Evolutionary conservation across 2,797 vertebrate genomes (phyloP), one percentile per base, ranked within the genome.

Genomic region (Myripristis jacobus): DNA sequence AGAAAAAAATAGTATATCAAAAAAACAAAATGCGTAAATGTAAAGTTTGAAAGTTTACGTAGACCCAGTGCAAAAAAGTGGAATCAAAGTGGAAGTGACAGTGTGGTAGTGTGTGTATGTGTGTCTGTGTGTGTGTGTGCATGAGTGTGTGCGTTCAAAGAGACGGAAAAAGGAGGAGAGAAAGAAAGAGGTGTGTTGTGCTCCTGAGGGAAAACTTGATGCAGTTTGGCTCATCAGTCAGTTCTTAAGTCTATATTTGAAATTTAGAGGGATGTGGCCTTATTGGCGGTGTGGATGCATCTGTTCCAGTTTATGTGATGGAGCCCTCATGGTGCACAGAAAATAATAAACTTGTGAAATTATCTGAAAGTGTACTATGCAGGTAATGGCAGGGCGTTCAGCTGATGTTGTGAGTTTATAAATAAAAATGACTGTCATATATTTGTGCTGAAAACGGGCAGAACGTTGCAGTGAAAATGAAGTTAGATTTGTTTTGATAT

Each of bases 11-110:
- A 70, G 43, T 54, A 21, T 44, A 59, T 69, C 21, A 79, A 78
- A 79, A 79, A n/a, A 74, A 47, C 36, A 73, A 74, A 61, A 43
- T 0, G 5, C 46, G 52, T 64, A 60, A 76, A 84, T 70, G 69
- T 70, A 71, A 84, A 72, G 70, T 61, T 21, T 71, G 62, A 67
- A 75, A 77, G 63, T 38, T 54, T 4, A 25, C 0, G 0, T 12
- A 60, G 53, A 67, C 13, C 27, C n/a, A 67, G 63, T 47, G 25
- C 15, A 56, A 69, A 41, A 64, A 44, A 56, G 0, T 22, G 43
- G 16, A 67, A 70, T 73, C 46, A 75, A 73, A 73, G 56, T 51
- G 52, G 52, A 68, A 64, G 44, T 57, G 77, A 77, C 70, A 67
- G 62, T 5, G 59, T 60, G 38, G 38, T 41, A 3, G 66, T 48